Evolutionary conservation across 2,797 vertebrate genomes (phyloP), one percentile per base, ranked within the genome.

Genomic region (Furcifer pardalis): DNA sequence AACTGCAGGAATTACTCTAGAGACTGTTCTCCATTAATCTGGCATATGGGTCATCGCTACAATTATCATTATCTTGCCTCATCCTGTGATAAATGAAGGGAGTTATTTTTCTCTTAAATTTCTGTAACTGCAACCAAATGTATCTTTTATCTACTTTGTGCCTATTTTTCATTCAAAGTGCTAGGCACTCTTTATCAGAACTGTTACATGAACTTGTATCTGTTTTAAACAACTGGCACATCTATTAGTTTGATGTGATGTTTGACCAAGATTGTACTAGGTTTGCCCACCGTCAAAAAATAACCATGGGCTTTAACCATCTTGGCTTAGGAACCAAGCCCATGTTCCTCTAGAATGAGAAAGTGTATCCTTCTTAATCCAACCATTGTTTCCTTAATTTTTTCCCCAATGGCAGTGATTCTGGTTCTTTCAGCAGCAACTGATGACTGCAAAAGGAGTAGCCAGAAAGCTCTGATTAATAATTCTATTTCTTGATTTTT

Each of bases 91-190:
- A 66, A 66, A 81, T 82, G 71, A 35, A 82, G 25, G 37, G 37
- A 42, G 62, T 56, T 56, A 23, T 15, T 27, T 63, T 63, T 74
- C 81, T 73, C 40, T 73, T 82, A 82, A 75, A 82, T 75, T 63
- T 75, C 71, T 71, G 65, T 46, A 62, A 62, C 30, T 56, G 42
- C 25, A 60, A 65, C 44, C 74, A 75, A 62, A 8, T 35, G 13
- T 17, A 79, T 82, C 30, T n/a, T 49, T 35, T 59, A 49, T 32
- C 71, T 49, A 17, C 63, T 74, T 25, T 62, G 17, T 44, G 30
- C 56, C 73, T 3, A 46, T 73, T 59, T 10, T 35, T 62, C n/a
- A 63, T 65, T 79, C 63, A 66, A 63, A n/a, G 62, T 37, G 42
- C n/a, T 52, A 49, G 25, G 30, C 35, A 23, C 65, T 25, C n/a